These are phyloP conservation scores for Aphrocallistes beatrix DNA, from an alignment of 37 sponge, comb jelly and placozoan species.

Conservation along the genomic window DNA sequence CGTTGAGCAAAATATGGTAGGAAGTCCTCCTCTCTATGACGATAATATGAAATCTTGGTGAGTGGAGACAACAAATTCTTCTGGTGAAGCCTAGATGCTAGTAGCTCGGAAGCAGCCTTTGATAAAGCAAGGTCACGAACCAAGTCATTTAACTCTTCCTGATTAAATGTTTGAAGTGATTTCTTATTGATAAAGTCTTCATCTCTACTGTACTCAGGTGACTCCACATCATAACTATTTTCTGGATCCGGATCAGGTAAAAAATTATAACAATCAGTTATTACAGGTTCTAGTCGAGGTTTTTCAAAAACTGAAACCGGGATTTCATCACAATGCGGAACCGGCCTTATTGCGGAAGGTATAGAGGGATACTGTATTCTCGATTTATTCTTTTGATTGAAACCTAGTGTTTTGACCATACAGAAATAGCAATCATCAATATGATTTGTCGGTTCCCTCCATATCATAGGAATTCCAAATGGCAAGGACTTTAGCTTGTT, in stretches of 20 bases:
- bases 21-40: background rate
- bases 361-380: conserved; percentile 8
- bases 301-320: conserved; percentile 7
- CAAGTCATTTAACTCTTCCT: conserved; percentile 20
- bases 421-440: conserved; percentile 15
- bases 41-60: conserved; percentile 16
- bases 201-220: conserved; percentile 1
- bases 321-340: conserved; percentile 15
- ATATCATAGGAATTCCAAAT: conserved; percentile 18
- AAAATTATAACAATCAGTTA: conserved; percentile 8
- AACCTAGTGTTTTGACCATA: conserved; percentile 20
- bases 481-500: conserved; percentile 12
- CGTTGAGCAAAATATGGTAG: conserved; percentile 17
- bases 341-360: conserved; percentile 12
- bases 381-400: conserved; percentile 9
- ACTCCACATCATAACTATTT: background rate
- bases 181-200: background rate
- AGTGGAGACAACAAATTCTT: conserved; percentile 10
- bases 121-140: conserved; percentile 14
- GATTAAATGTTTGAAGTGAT: conserved; percentile 2
- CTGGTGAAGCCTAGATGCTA: conserved; percentile 13
- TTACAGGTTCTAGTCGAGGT: background rate
- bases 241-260: conserved; percentile 1
- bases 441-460: background rate
- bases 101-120: conserved; percentile 14